A percentile compares a stretch with the other conserved stretches of the same genome.
Evolutionary conservation across 1,140 invertebrate species (phyloP).

Genomic region (Drosophila truncata): DNA sequence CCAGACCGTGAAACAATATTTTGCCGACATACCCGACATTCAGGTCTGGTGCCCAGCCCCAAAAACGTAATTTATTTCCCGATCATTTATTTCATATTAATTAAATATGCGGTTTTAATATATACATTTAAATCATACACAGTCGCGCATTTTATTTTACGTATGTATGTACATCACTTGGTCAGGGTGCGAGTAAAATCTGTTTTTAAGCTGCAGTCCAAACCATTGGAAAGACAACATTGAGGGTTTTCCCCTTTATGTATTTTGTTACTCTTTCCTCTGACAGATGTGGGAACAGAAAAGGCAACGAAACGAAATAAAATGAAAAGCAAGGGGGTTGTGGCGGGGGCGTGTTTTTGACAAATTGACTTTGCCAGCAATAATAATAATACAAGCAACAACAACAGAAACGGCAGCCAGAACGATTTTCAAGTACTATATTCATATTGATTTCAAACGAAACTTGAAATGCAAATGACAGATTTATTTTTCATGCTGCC

Average conservation of each 20-base stretch:
- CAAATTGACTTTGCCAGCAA: conserved; percentile 77
- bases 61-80: conserved; percentile 68
- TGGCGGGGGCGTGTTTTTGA: conserved; percentile 62
- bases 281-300: conserved; percentile 20
- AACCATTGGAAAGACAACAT: conserved; percentile 58
- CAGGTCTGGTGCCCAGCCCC: conserved; percentile 54
- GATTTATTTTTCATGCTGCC: conserved; percentile 77
- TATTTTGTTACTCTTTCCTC: conserved; percentile 12
- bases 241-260: conserved; percentile 48
- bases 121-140: conserved; percentile 40
- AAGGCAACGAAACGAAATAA: conserved; percentile 35
- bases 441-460: conserved; percentile 79
- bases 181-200: conserved; percentile 47
- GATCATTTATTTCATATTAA: conserved; percentile 82
- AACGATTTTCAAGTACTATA: conserved; percentile 63
- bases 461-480: conserved; percentile 80
- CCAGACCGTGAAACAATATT: conserved; percentile 61
- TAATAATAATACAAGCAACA: conserved; percentile 49
- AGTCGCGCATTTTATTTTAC: conserved; percentile 56
- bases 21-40: conserved; percentile 51
- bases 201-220: conserved; percentile 64
- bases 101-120: conserved; percentile 70
- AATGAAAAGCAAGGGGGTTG: conserved; percentile 39
- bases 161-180: conserved; percentile 27
- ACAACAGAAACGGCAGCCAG: conserved; percentile 26